A percentile compares a stretch with the other conserved stretches of the same genome.
These are phyloP conservation scores for Periphyllus acericola DNA, from an alignment of 2,888 invertebrate species.

Conservation along the genomic window DNA sequence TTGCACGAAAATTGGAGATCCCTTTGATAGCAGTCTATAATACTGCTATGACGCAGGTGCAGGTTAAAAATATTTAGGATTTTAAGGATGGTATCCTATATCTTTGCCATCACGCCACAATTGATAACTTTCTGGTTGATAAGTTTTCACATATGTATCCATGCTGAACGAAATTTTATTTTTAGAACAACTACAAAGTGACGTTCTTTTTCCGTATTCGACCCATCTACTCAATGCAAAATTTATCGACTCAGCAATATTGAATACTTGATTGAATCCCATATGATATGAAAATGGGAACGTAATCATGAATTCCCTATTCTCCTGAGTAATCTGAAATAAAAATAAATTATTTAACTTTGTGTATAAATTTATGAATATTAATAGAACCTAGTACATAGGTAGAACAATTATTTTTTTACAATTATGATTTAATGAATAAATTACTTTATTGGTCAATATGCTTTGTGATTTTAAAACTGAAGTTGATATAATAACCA, in stretches of 20 bases:
- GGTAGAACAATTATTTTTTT: no score
- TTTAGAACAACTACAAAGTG: constrained; percentile 84
- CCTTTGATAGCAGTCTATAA: no score
- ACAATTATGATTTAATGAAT: no score
- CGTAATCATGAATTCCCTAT: constrained; percentile 98
- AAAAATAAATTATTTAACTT: no score
- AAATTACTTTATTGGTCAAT: constrained; percentile 90
- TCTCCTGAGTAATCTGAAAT: constrained; percentile 87
- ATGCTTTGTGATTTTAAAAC: constrained; percentile 93
- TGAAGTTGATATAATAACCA: constrained; percentile 97
- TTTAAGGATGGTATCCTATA: constrained; percentile 92
- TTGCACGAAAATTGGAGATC: no score
- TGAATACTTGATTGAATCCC: constrained; percentile 98
- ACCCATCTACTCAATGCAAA: constrained; percentile 98
- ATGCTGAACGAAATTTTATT: constrained; percentile 98
- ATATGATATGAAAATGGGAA: constrained; percentile 99
- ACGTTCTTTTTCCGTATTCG: constrained; percentile 96
- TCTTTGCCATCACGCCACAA: constrained; percentile 91
- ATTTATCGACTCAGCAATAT: constrained; percentile 98
- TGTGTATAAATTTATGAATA: no score
- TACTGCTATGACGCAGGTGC: no score
- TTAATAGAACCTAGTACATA: no score
- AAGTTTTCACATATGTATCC: constrained; percentile 97
- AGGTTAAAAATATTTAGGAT: constrained; percentile 78
- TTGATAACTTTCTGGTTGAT: constrained; percentile 88